Evolutionary conservation across 1,140 invertebrate genomes (phyloP).

Genomic region (Drosophila gunungcola): DNA sequence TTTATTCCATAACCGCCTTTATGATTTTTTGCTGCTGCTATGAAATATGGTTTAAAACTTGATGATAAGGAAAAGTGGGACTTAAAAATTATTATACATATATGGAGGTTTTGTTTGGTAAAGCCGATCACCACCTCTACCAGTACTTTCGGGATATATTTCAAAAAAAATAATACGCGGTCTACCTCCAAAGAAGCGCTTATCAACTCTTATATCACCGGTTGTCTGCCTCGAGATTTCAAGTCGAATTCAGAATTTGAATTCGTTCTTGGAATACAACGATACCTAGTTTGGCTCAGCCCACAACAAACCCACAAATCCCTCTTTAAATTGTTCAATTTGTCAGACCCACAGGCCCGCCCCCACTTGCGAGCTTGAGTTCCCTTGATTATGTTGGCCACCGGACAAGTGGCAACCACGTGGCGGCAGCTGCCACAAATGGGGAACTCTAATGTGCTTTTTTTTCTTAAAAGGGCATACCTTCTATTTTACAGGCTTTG

Average conservation of each 20-base stretch:
- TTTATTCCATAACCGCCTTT: too few species aligned
- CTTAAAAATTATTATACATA: too few species aligned
- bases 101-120: too few species aligned
- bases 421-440: slow-evolving; percentile 70
- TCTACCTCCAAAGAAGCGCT: not conserved
- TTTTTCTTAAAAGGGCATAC: too few species aligned
- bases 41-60: too few species aligned
- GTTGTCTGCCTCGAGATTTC: not conserved
- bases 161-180: too few species aligned
- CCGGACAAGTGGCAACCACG: slow-evolving; percentile 25
- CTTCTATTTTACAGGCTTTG: not conserved
- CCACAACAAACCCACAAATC: slow-evolving; percentile 44
- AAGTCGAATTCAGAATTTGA: not conserved
- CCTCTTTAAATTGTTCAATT: slow-evolving; percentile 68
- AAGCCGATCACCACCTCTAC: too few species aligned
- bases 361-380: slow-evolving; percentile 2
- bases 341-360: slow-evolving; percentile 26
- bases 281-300: not conserved
- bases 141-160: too few species aligned
- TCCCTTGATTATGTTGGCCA: slow-evolving; percentile 49
- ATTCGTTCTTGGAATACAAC: slow-evolving; percentile 7
- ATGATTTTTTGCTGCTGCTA: too few species aligned
- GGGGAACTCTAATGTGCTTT: slow-evolving; percentile 32
- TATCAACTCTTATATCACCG: not conserved
- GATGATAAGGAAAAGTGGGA: too few species aligned